Evolutionary conservation across 2,113 vertebrate genomes (phyloP).

Genomic region (Tenebrosternarchus preto): DNA sequence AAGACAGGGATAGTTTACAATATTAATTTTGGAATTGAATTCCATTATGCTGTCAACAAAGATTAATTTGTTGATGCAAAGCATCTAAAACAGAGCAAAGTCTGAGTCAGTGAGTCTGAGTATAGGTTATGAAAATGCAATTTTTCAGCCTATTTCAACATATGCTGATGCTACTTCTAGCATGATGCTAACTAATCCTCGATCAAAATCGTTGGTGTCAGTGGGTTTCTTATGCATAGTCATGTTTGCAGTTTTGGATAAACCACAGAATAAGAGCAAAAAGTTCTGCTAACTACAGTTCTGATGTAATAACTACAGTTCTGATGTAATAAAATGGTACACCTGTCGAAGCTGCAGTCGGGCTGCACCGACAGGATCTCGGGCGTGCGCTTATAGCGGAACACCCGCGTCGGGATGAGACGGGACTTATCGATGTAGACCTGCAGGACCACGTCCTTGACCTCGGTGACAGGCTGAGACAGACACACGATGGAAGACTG

Average conservation of each 20-base stretch:
- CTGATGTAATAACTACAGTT: too few species aligned
- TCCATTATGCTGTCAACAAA: background rate
- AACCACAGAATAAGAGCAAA: too few species aligned
- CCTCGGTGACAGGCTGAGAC: constrained; percentile 71
- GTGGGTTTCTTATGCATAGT: too few species aligned
- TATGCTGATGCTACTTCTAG: too few species aligned
- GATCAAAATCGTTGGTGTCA: too few species aligned
- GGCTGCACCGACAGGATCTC: constrained; percentile 75
- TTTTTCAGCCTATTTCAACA: too few species aligned
- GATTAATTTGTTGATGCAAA: background rate
- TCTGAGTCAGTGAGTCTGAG: too few species aligned
- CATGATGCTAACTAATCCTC: too few species aligned
- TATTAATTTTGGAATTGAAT: background rate
- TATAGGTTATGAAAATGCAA: too few species aligned
- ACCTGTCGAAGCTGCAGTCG: constrained; percentile 84
- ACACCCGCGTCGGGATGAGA: constrained; percentile 77
- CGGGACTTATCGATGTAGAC: constrained; percentile 83
- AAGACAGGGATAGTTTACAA: background rate
- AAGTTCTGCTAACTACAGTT: too few species aligned
- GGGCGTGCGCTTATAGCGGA: constrained; percentile 85
- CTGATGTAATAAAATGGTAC: background rate
- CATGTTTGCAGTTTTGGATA: too few species aligned
- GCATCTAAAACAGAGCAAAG: too few species aligned
- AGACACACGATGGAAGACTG: constrained; percentile 76
- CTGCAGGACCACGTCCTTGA: constrained; percentile 73